Evolutionary conservation across 92 coral and sea anemone genomes (phyloP).

Genomic region (Actinernus sp.): DNA sequence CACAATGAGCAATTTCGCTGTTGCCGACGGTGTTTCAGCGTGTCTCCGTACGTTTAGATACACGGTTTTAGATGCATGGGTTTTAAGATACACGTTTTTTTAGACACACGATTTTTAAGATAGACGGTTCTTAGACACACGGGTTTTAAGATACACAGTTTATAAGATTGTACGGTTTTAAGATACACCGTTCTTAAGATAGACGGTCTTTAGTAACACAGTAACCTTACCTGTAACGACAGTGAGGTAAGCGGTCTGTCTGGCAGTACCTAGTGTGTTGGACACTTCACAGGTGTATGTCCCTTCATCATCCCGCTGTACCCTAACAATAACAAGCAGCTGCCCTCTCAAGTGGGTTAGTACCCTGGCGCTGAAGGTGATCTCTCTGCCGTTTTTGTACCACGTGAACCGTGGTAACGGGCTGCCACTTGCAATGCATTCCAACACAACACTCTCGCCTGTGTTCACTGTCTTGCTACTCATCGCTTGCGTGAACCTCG

Average conservation of each 20-base stretch:
- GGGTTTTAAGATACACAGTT: too few species aligned
- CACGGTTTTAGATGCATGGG: too few species aligned
- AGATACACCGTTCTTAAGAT: too few species aligned
- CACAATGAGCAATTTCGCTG: too few species aligned
- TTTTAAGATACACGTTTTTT: too few species aligned
- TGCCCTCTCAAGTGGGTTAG: slow-evolving; percentile 69
- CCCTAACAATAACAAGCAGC: slow-evolving; percentile 63
- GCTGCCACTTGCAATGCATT: slow-evolving; percentile 72
- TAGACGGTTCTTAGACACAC: too few species aligned
- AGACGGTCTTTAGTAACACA: too few species aligned
- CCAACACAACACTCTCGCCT: slow-evolving; percentile 72
- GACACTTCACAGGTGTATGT: slow-evolving; percentile 74
- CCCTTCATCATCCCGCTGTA: slow-evolving; percentile 53
- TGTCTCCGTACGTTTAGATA: too few species aligned
- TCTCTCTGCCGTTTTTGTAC: slow-evolving; percentile 42
- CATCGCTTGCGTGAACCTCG: slow-evolving; percentile 55
- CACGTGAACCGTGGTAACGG: slow-evolving; percentile 71
- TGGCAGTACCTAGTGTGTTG: slow-evolving; percentile 64
- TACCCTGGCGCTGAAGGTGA: slow-evolving; percentile 45
- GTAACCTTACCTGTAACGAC: slow-evolving; percentile 60
- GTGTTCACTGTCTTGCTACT: slow-evolving; percentile 53
- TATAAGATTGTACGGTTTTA: too few species aligned
- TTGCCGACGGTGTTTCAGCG: too few species aligned
- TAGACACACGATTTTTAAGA: too few species aligned
- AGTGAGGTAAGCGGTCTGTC: slow-evolving; percentile 41